Evolutionary conservation across 2,113 vertebrate genomes (phyloP).

Genomic region (Rhombomys opimus): DNA sequence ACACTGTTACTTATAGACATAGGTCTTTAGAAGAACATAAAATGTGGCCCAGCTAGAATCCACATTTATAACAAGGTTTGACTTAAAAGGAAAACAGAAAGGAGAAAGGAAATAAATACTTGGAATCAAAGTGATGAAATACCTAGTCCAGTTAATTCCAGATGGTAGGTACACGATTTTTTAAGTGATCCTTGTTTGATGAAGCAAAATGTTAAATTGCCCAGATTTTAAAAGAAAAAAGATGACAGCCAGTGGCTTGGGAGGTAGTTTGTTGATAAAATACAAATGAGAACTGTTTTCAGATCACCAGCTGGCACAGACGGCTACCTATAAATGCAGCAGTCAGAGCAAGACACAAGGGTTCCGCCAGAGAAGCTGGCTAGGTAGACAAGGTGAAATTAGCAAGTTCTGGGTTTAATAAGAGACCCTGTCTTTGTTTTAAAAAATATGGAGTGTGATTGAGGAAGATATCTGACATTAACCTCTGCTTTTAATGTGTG

Average conservation of each 20-base stretch:
- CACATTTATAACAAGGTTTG: not conserved
- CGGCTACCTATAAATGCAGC: not conserved
- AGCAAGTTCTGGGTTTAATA: not conserved
- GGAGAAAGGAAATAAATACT: not conserved
- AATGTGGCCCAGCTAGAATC: not conserved
- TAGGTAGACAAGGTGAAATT: not conserved
- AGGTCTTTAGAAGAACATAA: not conserved
- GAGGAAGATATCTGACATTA: not conserved
- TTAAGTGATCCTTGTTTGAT: not conserved
- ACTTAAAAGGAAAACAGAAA: not conserved
- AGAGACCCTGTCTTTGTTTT: not conserved
- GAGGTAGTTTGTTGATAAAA: not conserved
- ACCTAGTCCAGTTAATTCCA: not conserved
- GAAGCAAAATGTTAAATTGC: not conserved
- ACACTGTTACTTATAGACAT: not conserved
- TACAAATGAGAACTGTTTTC: no score
- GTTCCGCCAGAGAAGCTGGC: no score
- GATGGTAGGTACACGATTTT: not conserved
- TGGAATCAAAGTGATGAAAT: not conserved
- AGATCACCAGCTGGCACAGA: no score
- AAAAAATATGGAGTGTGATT: not conserved
- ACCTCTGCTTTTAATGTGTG: not conserved
- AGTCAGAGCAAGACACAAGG: not conserved
- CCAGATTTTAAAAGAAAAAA: not conserved
- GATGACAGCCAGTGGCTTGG: not conserved